These are phyloP conservation scores for Paracanthobrama guichenoti DNA, from an alignment of 2,113 vertebrate species.

Conservation along the genomic window DNA sequence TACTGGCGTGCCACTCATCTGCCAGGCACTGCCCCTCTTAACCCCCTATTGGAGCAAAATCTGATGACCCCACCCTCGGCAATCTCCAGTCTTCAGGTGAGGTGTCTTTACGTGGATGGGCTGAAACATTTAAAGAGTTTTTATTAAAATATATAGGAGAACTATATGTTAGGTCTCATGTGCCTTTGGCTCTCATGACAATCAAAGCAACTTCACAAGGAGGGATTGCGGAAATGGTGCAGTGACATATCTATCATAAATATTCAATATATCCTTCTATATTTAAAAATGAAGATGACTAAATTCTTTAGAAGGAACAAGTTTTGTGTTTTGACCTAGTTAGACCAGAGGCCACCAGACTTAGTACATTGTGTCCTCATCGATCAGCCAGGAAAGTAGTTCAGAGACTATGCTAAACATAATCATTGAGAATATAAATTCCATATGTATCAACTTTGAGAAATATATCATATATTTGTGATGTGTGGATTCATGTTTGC, in stretches of 20 bases:
- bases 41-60: slow-evolving; percentile 78
- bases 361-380: not conserved
- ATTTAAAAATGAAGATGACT: not conserved
- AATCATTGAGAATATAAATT: not conserved
- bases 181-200: not conserved
- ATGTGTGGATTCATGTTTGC: not conserved
- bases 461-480: not conserved
- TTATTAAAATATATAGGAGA: not conserved
- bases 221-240: not conserved
- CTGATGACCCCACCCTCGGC: slow-evolving; percentile 83
- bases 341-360: not conserved
- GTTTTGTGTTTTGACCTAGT: slow-evolving; percentile 12
- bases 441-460: not conserved
- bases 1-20: slow-evolving; percentile 95
- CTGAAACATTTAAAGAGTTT: not conserved
- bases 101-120: not conserved
- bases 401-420: not conserved
- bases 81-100: slow-evolving; percentile 88
- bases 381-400: slow-evolving; percentile 14
- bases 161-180: not conserved
- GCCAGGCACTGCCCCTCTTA: slow-evolving; percentile 75
- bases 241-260: not conserved
- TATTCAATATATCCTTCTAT: not conserved
- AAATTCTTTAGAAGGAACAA: not conserved
- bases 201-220: not conserved